phyloP scores from a whole-genome alignment of 2,797 vertebrate genomes.

The Selene dorsalis region DNA sequence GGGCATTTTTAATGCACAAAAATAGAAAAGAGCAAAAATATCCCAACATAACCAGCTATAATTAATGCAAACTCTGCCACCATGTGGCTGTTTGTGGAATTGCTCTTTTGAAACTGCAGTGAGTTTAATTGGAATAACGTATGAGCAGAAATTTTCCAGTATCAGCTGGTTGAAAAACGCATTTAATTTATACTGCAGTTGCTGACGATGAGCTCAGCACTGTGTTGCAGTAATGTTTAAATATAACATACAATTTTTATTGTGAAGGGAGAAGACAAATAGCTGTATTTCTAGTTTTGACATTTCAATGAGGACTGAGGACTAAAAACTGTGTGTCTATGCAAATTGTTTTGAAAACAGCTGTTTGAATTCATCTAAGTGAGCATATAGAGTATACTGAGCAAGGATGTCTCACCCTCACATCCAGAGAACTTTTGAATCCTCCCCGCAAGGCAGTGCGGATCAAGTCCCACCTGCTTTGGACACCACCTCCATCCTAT shows the following conservation, averaged over 20 bases:
- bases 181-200: not conserved
- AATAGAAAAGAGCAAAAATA: not conserved
- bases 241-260: not conserved
- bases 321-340: not conserved
- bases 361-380: not conserved
- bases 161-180: not conserved
- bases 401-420: slow-evolving; percentile 85
- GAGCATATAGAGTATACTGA: not conserved
- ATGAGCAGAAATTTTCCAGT: not conserved
- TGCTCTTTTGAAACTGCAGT: not conserved
- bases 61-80: slow-evolving; percentile 76
- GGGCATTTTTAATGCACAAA: not conserved
- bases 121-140: not conserved
- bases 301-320: too few relatives aligned
- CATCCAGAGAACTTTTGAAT: slow-evolving; percentile 89
- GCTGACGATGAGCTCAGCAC: not conserved
- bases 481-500: slow-evolving; percentile 89
- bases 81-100: slow-evolving; percentile 73
- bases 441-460: slow-evolving; percentile 87
- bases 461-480: slow-evolving; percentile 95
- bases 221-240: not conserved
- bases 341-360: not conserved
- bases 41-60: not conserved
- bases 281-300: too few relatives aligned
- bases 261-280: not conserved